Evolutionary conservation across 2,888 invertebrate species (phyloP).

Genomic region (Shargacucullia verbasci): DNA sequence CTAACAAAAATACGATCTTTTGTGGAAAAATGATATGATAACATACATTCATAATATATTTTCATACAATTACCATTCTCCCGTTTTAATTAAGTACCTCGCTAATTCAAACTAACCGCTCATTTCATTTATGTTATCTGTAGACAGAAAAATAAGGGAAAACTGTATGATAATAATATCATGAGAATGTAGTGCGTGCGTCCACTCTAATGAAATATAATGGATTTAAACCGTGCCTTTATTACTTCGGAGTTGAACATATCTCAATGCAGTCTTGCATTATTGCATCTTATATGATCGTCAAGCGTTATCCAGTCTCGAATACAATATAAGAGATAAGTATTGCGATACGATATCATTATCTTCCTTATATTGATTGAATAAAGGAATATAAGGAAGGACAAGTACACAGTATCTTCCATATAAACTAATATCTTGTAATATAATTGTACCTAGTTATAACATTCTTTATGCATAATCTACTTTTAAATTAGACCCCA

Average conservation of each 20-base stretch:
- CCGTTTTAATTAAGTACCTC: conserved; percentile 26
- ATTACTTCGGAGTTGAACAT: conserved; percentile 41
- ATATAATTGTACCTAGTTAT: too few relatives aligned
- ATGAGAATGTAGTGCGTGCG: background rate
- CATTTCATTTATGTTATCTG: conserved; percentile 12
- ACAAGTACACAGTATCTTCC: too few relatives aligned
- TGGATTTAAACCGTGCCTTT: conserved; percentile 33
- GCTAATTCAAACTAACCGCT: conserved; percentile 24
- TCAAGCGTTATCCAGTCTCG: background rate
- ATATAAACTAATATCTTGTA: too few relatives aligned
- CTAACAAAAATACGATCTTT: background rate
- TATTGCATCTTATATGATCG: conserved; percentile 47
- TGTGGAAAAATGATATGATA: background rate
- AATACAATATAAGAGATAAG: too few relatives aligned
- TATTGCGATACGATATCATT: too few relatives aligned
- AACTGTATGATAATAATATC: conserved; percentile 12
- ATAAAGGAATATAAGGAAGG: too few relatives aligned
- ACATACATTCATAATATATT: conserved; percentile 6
- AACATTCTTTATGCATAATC: background rate
- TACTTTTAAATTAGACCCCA: background rate
- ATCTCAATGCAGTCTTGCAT: conserved; percentile 56
- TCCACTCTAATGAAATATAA: conserved; percentile 40
- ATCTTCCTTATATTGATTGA: too few relatives aligned
- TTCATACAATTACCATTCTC: conserved; percentile 3
- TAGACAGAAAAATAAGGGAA: conserved; percentile 17